Conservation (phyloP, 2,888 invertebrate species). For the Incurvaria masculella region DNA sequence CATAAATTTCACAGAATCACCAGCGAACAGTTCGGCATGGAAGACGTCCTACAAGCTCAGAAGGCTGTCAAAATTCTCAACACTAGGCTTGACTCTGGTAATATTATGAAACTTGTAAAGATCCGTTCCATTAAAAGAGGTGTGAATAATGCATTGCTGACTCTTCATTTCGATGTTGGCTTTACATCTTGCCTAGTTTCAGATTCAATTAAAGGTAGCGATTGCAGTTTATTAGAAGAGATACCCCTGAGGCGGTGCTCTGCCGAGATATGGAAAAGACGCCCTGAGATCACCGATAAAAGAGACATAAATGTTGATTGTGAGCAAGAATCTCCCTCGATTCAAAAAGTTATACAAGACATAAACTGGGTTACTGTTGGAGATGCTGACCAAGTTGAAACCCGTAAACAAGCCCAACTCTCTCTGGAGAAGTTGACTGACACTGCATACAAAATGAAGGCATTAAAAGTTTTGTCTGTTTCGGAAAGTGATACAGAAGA, state of each 20-base stretch:
- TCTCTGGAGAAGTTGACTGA: too few relatives aligned
- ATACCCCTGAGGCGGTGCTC: conserved; percentile 17
- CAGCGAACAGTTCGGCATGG: too few relatives aligned
- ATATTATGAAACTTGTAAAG: conserved; percentile 6
- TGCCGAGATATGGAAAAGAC: conserved; percentile 22
- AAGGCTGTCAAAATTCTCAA: conserved; percentile 11
- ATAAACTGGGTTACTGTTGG: too few relatives aligned
- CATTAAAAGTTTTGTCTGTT: too few relatives aligned
- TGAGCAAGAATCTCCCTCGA: too few relatives aligned
- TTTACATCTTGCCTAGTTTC: background rate
- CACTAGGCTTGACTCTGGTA: conserved; percentile 18
- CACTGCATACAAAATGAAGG: too few relatives aligned
- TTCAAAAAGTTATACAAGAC: too few relatives aligned
- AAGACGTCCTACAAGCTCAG: background rate
- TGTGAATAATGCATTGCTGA: conserved; percentile 1
- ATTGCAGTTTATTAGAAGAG: background rate
- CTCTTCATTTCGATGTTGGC: conserved; percentile 1
- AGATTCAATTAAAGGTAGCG: background rate
- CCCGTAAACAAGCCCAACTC: too few relatives aligned
- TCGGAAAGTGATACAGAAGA: too few relatives aligned
- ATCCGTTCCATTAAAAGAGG: background rate
- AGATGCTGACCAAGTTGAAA: too few relatives aligned
- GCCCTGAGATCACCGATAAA: background rate
- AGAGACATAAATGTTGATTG: too few relatives aligned
- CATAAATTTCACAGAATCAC: too few relatives aligned